Evolutionary conservation across 2,113 vertebrate genomes (phyloP).

Genomic region (Speoplatyrhinus poulsoni): DNA sequence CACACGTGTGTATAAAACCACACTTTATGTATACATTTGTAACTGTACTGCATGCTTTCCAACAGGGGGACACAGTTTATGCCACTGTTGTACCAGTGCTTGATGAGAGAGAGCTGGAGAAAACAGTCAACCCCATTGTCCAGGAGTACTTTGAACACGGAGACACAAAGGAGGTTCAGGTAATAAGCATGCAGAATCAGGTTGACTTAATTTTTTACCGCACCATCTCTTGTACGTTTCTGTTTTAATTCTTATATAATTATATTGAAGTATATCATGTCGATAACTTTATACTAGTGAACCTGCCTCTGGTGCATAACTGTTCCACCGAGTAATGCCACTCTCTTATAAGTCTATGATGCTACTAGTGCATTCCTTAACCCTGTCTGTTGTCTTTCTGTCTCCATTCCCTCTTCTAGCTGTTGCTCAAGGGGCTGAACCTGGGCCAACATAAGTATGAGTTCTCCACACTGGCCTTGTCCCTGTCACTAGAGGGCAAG

Average conservation of each 20-base stretch:
- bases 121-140: conserved; percentile 85
- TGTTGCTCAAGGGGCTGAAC: conserved; percentile 82
- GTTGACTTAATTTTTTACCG: too few relatives aligned
- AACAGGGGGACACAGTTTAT: conserved; percentile 83
- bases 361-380: neutral
- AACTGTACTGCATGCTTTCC: neutral
- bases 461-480: conserved; percentile 82
- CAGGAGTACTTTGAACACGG: conserved; percentile 88
- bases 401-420: conserved; percentile 55
- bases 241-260: too few relatives aligned
- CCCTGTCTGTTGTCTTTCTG: neutral
- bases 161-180: conserved; percentile 85
- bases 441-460: conserved; percentile 76
- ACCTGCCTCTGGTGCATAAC: too few relatives aligned
- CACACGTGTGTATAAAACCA: neutral
- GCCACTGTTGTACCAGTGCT: conserved; percentile 84
- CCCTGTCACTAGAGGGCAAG: conserved; percentile 84
- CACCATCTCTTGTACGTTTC: too few relatives aligned
- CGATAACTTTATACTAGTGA: too few relatives aligned
- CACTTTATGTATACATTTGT: conserved; percentile 11
- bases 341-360: neutral
- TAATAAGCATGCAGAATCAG: conserved; percentile 39
- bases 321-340: too few relatives aligned
- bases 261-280: too few relatives aligned
- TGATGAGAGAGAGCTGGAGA: conserved; percentile 81